Evolutionary conservation across 2,797 vertebrate genomes (phyloP).

Genomic region (Sebastes matsubarae): DNA sequence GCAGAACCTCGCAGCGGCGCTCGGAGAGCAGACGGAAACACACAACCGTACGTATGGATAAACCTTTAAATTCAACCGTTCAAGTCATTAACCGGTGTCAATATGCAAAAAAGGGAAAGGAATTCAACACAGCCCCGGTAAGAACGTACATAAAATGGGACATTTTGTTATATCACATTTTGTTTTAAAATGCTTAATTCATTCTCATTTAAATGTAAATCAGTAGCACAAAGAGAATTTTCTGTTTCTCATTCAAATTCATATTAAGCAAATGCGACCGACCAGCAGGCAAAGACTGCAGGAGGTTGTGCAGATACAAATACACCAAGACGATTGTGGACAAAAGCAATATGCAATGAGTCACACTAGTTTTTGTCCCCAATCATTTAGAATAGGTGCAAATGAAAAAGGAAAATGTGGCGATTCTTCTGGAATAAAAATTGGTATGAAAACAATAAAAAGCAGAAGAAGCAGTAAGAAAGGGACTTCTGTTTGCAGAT

Average conservation of each 20-base stretch:
- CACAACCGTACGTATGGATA: slow-evolving; percentile 23
- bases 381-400: neutral
- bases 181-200: slow-evolving; percentile 48
- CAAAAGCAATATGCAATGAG: neutral
- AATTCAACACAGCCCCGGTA: neutral
- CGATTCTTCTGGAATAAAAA: neutral
- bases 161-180: neutral
- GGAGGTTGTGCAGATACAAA: neutral
- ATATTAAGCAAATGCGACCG: slow-evolving; percentile 6
- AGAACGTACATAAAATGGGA: neutral
- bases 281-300: neutral
- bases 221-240: slow-evolving; percentile 1
- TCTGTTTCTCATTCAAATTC: slow-evolving; percentile 11
- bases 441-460: neutral
- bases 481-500: neutral
- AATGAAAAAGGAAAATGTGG: neutral
- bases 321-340: neutral
- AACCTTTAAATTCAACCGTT: slow-evolving; percentile 46
- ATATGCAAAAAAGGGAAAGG: neutral
- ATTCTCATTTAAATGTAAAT: slow-evolving; percentile 71
- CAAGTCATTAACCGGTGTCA: slow-evolving; percentile 29
- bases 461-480: neutral
- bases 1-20: slow-evolving; percentile 54
- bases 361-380: neutral
- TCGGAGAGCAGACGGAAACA: slow-evolving; percentile 14